Conservation (phyloP, 2,113 vertebrate species). For the Tiliqua scincoides region DNA sequence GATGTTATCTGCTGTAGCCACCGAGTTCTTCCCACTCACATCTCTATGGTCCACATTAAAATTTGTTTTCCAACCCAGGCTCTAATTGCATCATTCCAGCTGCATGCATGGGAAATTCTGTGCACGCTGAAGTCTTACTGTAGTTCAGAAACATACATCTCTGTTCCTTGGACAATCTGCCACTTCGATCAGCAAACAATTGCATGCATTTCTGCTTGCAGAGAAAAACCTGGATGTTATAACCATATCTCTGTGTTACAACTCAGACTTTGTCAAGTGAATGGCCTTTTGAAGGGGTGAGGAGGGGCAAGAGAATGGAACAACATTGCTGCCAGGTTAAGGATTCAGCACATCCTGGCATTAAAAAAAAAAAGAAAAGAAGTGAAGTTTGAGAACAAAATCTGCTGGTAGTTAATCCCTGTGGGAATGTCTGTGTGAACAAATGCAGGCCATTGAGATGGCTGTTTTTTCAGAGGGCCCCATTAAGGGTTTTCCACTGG, state of each 20-base stretch:
- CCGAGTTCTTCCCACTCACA: too few species aligned
- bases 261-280: not conserved
- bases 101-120: too few species aligned
- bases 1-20: too few species aligned
- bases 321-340: constrained; percentile 1
- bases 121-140: not conserved
- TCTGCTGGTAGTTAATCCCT: not conserved
- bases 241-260: not conserved
- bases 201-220: constrained; percentile 29
- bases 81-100: too few species aligned
- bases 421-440: not conserved
- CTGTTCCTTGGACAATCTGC: constrained; percentile 39
- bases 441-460: not conserved
- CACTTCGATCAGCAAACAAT: constrained; percentile 42
- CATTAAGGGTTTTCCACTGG: not conserved
- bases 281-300: not conserved
- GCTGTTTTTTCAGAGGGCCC: not conserved
- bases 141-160: constrained; percentile 28
- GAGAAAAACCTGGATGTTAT: constrained; percentile 6
- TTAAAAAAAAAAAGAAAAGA: constrained; percentile 10
- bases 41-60: not conserved
- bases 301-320: not conserved
- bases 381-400: not conserved
- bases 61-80: not conserved
- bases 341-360: not conserved